Evolutionary conservation across 2,888 invertebrate genomes (phyloP).

Genomic region (Buathra laborator): DNA sequence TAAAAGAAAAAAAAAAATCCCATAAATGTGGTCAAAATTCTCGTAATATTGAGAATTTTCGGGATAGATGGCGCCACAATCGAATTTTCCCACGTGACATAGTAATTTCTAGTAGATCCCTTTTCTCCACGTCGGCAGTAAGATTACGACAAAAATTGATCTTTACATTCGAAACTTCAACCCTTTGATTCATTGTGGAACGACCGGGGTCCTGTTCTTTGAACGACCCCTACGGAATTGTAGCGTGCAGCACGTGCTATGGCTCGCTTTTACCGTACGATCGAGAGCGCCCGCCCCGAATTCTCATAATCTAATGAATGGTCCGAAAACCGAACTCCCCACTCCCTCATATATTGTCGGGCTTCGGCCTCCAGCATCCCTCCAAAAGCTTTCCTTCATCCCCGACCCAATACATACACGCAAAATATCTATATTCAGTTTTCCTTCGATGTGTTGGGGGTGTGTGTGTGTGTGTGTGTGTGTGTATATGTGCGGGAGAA

Average conservation of each 20-base stretch:
- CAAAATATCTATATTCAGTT: constrained; percentile 56
- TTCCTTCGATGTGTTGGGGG: not conserved
- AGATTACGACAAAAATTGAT: constrained; percentile 49
- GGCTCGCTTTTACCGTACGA: constrained; percentile 15
- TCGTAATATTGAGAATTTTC: too few relatives aligned
- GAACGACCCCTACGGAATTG: constrained; percentile 14
- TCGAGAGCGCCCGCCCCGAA: constrained; percentile 72
- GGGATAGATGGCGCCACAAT: too few relatives aligned
- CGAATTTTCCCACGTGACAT: too few relatives aligned
- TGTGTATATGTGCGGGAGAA: not conserved
- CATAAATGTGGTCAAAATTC: too few relatives aligned
- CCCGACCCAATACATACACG: constrained; percentile 30
- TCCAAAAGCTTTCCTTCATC: constrained; percentile 46
- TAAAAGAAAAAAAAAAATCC: too few relatives aligned
- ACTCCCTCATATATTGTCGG: constrained; percentile 38
- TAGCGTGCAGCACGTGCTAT: constrained; percentile 71
- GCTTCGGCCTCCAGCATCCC: constrained; percentile 16
- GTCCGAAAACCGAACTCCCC: constrained; percentile 70
- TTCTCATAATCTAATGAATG: constrained; percentile 83
- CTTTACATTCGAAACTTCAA: constrained; percentile 69
- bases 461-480: constrained; percentile 2
- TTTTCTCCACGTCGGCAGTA: not conserved
- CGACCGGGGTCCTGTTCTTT: constrained; percentile 65
- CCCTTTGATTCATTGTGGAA: constrained; percentile 73
- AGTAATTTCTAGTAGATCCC: too few relatives aligned